Evolutionary conservation across 35 echinoderm and acorn worm species (phyloP), one percentile per base, ranked within the genome.

Genomic region (Nesometra sesokonis): DNA sequence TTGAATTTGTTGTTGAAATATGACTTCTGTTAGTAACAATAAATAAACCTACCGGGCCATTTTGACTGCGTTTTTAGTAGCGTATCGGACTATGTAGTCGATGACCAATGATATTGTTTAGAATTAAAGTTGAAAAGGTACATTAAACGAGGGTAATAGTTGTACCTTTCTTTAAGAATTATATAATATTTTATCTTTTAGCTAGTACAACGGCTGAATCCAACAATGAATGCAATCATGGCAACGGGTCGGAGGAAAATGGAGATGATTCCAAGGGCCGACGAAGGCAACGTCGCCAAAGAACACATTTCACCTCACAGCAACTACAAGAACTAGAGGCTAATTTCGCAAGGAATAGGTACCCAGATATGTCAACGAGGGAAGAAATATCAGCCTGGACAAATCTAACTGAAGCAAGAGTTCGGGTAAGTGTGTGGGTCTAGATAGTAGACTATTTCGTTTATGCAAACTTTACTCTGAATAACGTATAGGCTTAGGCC

Each of bases 351-450:
- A 79, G 95, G 33, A 98, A 98, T 78, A 80, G 92, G 32, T 94
- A 99, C 35, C 96, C 96, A 8, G 96, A 99, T 79, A 99, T 99
- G 96, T 94, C 96, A 0, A 99, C 96, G 3, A 89, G 96, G 52
- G 96, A 99, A 80, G 96, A 99, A 86, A 99, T 99, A 82, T 85
- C 96, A 0, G 96, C 96, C 32, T 99, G 96, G 96, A 94, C 92
- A 15, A 99, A 91, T 84, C 80, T 99, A 36, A 99, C 96, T 36
- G 96, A 99, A 79, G 86, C 92, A 29, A 77, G 96, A 89, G 96
- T 99, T 32, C 79, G 96, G 86, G 96, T 99, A 89, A 89, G 96
- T 85, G 80, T 84, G 4, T 85, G 43, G 46, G 80, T 38, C 35
- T 84, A 39, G 35, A 84, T 17, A 39, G 9, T 34, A 77, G n/a